Evolutionary conservation across 2,797 vertebrate species (phyloP).

Genomic region (Thripadectes ignobilis): DNA sequence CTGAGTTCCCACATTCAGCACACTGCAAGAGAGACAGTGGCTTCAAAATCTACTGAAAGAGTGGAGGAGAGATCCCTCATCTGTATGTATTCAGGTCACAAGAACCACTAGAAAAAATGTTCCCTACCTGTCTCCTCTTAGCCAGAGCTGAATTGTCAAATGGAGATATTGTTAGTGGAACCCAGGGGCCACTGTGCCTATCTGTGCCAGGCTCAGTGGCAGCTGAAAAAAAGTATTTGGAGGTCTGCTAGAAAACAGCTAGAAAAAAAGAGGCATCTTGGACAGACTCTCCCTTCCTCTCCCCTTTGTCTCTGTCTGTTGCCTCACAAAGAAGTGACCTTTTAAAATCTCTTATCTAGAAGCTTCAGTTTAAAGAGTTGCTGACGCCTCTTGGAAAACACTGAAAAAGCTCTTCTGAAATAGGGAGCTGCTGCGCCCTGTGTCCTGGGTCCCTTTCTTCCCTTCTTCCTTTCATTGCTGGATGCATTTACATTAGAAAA

Average conservation of each 20-base stretch:
- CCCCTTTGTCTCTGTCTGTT: neutral
- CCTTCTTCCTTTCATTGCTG: neutral
- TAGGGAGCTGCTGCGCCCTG: neutral
- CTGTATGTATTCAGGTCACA: conserved; percentile 11
- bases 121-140: neutral
- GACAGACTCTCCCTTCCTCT: neutral
- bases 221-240: neutral
- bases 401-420: conserved; percentile 49
- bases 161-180: neutral
- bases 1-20: neutral
- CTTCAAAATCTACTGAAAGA: neutral
- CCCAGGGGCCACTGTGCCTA: neutral
- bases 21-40: neutral
- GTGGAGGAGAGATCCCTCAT: neutral
- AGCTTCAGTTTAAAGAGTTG: conserved; percentile 39
- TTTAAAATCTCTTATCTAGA: conserved; percentile 59
- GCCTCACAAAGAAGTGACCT: conserved; percentile 44
- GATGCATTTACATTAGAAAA: conserved; percentile 47
- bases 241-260: neutral
- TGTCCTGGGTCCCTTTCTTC: neutral
- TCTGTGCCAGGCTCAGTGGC: neutral
- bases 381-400: conserved; percentile 43
- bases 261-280: neutral
- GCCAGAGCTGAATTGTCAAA: neutral
- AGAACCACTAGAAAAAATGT: neutral